A percentile compares a stretch with the other conserved stretches of the same genome.
These are phyloP conservation scores for Pteronotus mesoamericanus DNA, from an alignment of 2,797 vertebrate genomes.

Conservation along the genomic window DNA sequence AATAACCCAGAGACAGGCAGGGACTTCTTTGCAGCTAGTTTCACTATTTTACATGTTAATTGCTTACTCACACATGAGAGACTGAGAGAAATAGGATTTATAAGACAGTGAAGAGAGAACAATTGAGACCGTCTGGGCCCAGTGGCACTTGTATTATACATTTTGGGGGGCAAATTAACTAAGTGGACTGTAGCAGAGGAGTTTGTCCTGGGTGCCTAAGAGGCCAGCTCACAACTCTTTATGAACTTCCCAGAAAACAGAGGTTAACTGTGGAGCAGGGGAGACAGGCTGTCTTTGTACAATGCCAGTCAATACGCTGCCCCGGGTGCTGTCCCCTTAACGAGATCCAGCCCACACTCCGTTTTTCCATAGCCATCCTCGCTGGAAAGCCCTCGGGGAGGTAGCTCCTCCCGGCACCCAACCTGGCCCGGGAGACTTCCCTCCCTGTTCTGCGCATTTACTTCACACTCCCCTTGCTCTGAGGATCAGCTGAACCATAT, in stretches of 20 bases:
- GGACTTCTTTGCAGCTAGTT: background rate
- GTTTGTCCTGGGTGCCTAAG: background rate
- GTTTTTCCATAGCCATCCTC: background rate
- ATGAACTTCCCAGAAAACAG: background rate
- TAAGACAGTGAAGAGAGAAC: background rate
- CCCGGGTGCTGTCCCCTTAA: background rate
- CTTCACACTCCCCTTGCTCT: background rate
- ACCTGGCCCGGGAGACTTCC: rapidly evolving
- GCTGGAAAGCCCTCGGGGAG: rapidly evolving
- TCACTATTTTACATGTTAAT: background rate
- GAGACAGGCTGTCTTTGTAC: background rate
- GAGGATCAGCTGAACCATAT: background rate
- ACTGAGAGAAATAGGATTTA: background rate
- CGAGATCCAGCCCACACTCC: rapidly evolving
- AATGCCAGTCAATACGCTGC: too few species aligned
- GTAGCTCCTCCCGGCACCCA: background rate
- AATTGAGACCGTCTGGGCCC: background rate
- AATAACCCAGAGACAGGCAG: background rate
- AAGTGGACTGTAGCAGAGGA: background rate
- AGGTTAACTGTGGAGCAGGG: background rate
- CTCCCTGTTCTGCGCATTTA: background rate
- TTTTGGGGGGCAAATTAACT: background rate
- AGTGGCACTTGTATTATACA: background rate
- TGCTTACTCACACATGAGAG: background rate
- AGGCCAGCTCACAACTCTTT: background rate